phyloP scores from a whole-genome alignment of 2,797 vertebrate genomes.

The Coregonus suidteri region DNA sequence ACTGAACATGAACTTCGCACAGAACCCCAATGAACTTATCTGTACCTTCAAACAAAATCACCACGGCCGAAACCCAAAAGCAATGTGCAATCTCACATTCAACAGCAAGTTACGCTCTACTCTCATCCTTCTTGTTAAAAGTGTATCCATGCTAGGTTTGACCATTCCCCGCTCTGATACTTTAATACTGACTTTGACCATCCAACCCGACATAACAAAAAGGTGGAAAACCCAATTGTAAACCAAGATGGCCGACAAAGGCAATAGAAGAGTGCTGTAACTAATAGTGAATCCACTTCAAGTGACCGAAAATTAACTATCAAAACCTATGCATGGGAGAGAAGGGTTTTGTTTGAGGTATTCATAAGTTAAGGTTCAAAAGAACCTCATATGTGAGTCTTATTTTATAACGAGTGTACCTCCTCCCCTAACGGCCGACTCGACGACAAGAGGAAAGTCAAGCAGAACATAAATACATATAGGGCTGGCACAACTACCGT shows the following conservation, averaged over 20 bases:
- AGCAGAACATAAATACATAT: conserved; percentile 14
- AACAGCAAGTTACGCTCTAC: conserved; percentile 36
- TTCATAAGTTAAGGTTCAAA: conserved; percentile 17
- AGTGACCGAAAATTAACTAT: neutral
- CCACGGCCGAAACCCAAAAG: conserved; percentile 29
- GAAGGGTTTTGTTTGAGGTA: conserved; percentile 39
- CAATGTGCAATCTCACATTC: conserved; percentile 64
- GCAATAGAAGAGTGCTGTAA: conserved; percentile 28
- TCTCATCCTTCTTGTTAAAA: conserved; percentile 14
- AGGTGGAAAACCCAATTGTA: conserved; percentile 6
- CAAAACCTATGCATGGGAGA: conserved; percentile 29
- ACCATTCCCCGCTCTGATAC: conserved; percentile 41
- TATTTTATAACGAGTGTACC: conserved; percentile 16
- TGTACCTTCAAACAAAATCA: conserved; percentile 24
- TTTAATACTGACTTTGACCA: conserved; percentile 11
- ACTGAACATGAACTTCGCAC: conserved; percentile 5
- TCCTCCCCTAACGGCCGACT: conserved; percentile 6
- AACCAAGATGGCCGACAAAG: conserved; percentile 25
- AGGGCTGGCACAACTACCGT: no score
- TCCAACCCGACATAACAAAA: conserved; percentile 11
- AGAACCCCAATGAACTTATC: conserved; percentile 33
- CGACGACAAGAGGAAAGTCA: conserved; percentile 21
- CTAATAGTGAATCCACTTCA: conserved; percentile 16
- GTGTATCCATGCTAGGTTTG: conserved; percentile 53
- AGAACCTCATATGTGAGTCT: conserved; percentile 21